Evolutionary conservation across 2,888 invertebrate species (phyloP).

Genomic region (Leptothorax acervorum): DNA sequence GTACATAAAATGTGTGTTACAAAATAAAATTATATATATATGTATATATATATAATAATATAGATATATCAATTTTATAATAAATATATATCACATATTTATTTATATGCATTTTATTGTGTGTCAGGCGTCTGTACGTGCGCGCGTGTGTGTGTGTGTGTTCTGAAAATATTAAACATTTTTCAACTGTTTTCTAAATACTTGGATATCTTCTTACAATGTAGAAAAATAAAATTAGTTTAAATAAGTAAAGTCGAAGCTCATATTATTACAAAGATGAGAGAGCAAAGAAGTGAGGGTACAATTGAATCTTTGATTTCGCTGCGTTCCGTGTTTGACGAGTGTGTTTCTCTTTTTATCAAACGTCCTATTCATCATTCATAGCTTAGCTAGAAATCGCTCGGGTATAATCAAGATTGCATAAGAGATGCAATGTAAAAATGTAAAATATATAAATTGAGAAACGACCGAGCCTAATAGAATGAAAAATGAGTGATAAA

Average conservation of each 20-base stretch:
- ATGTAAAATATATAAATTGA: not conserved
- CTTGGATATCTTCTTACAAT: not conserved
- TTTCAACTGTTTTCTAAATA: not conserved
- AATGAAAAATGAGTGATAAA: not conserved
- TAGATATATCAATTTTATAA: not conserved
- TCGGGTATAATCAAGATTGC: not conserved
- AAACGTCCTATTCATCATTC: slow-evolving; percentile 66
- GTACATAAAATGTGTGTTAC: not conserved
- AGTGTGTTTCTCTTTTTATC: slow-evolving; percentile 58
- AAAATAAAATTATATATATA: not conserved
- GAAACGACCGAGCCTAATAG: not conserved
- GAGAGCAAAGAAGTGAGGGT: slow-evolving; percentile 39
- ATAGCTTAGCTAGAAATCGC: slow-evolving; percentile 16
- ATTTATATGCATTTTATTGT: not conserved
- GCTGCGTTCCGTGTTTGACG: slow-evolving; percentile 45
- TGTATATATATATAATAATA: too few species aligned
- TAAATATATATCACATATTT: not conserved
- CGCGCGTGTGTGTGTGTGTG: not conserved
- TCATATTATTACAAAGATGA: slow-evolving; percentile 22
- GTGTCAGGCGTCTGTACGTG: too few species aligned
- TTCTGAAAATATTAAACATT: not conserved
- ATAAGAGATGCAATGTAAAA: slow-evolving; percentile 7
- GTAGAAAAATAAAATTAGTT: slow-evolving; percentile 4
- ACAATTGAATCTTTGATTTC: slow-evolving; percentile 75
- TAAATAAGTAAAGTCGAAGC: not conserved